A percentile compares a stretch with the other conserved stretches of the same genome.
phyloP scores from a whole-genome alignment of 2,797 vertebrate species.

The Cryptoprocta ferox region DNA sequence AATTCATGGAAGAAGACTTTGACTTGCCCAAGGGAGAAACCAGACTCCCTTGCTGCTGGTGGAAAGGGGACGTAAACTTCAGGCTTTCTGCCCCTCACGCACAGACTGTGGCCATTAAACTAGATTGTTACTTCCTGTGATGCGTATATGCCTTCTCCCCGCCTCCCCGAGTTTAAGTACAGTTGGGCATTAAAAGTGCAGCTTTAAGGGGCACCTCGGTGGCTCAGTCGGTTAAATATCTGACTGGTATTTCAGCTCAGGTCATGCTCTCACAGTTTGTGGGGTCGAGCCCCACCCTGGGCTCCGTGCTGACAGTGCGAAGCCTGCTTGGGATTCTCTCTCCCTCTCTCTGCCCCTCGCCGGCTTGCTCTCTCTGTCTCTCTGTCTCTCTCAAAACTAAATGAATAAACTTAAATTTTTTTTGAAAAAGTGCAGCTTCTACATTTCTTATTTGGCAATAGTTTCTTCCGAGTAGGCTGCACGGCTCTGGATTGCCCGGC shows the following conservation, averaged over 20 bases:
- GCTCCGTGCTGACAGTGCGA: too few species aligned
- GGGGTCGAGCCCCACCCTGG: too few species aligned
- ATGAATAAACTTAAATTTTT: too few species aligned
- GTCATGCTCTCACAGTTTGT: too few species aligned
- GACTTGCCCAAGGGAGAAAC: not conserved
- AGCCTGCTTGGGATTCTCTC: too few species aligned
- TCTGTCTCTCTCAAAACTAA: too few species aligned
- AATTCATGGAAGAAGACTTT: not conserved
- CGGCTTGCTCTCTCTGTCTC: too few species aligned
- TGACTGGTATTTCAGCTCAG: too few species aligned
- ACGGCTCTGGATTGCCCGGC: too few species aligned
- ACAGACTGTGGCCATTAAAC: not conserved
- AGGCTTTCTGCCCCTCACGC: not conserved
- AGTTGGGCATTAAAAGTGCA: not conserved
- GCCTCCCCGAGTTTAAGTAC: not conserved
- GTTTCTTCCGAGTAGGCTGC: not conserved
- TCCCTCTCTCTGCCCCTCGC: too few species aligned
- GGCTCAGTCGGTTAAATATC: too few species aligned
- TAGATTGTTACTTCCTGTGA: not conserved
- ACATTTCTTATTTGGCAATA: not conserved
- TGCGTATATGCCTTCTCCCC: not conserved
- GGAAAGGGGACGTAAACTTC: not conserved
- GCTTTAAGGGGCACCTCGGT: too few species aligned
- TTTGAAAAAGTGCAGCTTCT: accelerated
- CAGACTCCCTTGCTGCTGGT: not conserved